Base-by-base conservation (phyloP, 1,140 invertebrate genomes). In the Trichogramma pretiosum region DNA sequence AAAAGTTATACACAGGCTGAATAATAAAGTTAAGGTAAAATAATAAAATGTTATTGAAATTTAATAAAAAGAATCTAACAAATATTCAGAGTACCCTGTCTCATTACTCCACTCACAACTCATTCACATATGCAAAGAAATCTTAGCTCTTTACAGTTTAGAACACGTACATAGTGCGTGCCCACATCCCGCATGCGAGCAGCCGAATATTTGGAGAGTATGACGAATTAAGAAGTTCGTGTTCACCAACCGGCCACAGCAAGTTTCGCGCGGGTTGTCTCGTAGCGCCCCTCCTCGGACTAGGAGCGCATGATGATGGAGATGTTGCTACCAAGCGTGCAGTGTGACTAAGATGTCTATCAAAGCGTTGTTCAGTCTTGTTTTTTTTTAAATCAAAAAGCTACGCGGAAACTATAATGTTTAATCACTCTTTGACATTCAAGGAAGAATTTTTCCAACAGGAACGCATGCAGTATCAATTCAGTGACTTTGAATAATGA, bases 401-500 rank as follows among this genome's bases (percentile, higher is more conserved):
- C n/a, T n/a, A n/a, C n/a, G n/a, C n/a, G n/a, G n/a, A n/a, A n/a
- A n/a, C 60, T 56, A 52, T 58, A 52, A 60, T 62, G 60, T 62
- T 63, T 60, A 59, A 60, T 68, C 61, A 65, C 67, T 63, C 63
- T 64, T 65, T 65, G 65, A 70, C 66, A 68, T 67, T 69, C 66
- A 65, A 63, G 67, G 67, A 71, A 67, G 68, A 71, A 71, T 70
- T 71, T 71, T 71, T 70, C 69, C 65, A 71, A 66, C 67, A 71
- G 68, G 68, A 66, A 68, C 67, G 66, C 68, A 71, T 71, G 64
- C n/a, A n/a, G n/a, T n/a, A n/a, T n/a, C n/a, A n/a, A n/a, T n/a
- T n/a, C n/a, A n/a, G n/a, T n/a, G n/a, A n/a, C n/a, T n/a, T n/a
- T n/a, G n/a, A n/a, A n/a, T n/a, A n/a, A n/a, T n/a, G n/a, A n/a